Evolutionary conservation across 2,888 invertebrate species (phyloP).

Genomic region (Tipula lateralis): DNA sequence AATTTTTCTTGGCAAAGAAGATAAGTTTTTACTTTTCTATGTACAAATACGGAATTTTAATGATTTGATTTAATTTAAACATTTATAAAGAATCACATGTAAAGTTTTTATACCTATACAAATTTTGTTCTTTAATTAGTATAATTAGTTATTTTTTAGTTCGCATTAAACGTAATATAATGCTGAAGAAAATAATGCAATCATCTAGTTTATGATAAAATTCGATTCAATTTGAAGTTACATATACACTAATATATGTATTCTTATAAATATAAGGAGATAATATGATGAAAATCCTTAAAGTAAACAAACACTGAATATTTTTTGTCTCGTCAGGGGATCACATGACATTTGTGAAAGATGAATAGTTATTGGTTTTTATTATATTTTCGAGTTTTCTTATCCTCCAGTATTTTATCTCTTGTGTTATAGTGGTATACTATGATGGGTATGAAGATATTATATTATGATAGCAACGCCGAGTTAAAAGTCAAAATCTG

Average conservation of each 20-base stretch:
- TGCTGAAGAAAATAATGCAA: neutral
- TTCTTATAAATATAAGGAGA: neutral
- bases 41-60: neutral
- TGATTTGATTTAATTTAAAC: neutral
- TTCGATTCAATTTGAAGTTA: neutral
- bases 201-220: neutral
- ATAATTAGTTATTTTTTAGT: neutral
- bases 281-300: neutral
- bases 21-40: neutral
- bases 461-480: constrained; percentile 13
- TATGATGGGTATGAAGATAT: neutral
- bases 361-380: constrained; percentile 27
- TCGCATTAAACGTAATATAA: neutral
- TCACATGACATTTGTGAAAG: constrained; percentile 29
- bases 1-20: neutral
- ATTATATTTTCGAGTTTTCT: neutral
- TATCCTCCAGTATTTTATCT: neutral
- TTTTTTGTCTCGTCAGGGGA: constrained; percentile 26
- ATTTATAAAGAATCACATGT: too few relatives aligned
- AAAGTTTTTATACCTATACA: neutral
- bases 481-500: constrained; percentile 28
- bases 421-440: neutral
- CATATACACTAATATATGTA: neutral
- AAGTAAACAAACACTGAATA: constrained; percentile 25
- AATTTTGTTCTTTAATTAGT: neutral